Base-by-base conservation (phyloP, 1,140 invertebrate species). In the Dreissena rostriformis region DNA sequence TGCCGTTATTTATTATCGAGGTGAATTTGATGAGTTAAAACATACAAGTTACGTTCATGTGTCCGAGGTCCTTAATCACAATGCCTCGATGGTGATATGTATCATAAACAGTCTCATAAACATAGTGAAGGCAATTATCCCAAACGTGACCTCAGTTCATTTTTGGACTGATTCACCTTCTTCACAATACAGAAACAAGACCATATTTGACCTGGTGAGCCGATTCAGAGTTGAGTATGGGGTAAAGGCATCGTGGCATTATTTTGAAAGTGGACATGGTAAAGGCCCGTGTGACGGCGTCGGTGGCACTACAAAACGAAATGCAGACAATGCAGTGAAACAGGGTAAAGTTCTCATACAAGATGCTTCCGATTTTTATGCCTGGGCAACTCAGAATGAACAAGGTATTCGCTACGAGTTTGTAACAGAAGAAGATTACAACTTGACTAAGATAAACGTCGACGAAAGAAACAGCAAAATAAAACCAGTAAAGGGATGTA, bases 101-200 rank as follows among this genome's bases (percentile, higher is more conserved):
- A 79, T 87, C 19, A 73, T 87, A 22, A 24, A 75, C 15, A 63
- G 82, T 22, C 19, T 85, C 6, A 39, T 77, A 28, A n/a, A 17
- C 6, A 5, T 22, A 14, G n/a, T 82, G 24, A 85, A 85, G 22
- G 26, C 51, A n/a, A 15, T 84, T 0, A n/a, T 71, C 15, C 81
- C 82, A 14, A 22, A 73, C 5, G 2, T 87, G 11, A 51, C 79
- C 53, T 66, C 29, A 10, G 66, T 88, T 67, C 86, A 88, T 75
- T 87, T 87, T 68, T 87, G 82, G 87, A 87, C 83, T 5, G 81
- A 88, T 65, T 81, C 67, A 14, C 88, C 82, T 1, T 77, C 82
- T 5, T 82, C 71, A 0, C 68, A 81, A 61, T 81, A 72, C 52
- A 26, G 68, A 15, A 81, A 73, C 51, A 71, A 72, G 24, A 63